Percentiles rank a stretch among this genome's conserved stretches.
Conservation (phyloP, 2,113 vertebrate species). For the Hippocampus comes region DNA sequence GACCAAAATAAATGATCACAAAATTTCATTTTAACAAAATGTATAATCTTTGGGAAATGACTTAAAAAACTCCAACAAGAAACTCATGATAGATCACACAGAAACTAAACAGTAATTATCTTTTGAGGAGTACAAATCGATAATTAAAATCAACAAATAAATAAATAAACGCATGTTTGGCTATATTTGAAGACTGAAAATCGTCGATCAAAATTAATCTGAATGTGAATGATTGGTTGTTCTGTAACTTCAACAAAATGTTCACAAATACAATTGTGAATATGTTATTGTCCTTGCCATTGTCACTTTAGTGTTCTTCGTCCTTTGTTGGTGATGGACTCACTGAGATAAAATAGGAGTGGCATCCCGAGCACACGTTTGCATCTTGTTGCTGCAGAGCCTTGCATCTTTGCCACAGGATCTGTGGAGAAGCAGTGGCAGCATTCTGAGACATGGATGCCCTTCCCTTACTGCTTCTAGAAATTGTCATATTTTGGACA, state of each 20-base stretch:
- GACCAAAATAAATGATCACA: too few relatives aligned
- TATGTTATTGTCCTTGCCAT: not conserved
- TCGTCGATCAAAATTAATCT: not conserved
- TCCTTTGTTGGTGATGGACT: not conserved
- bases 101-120: too few relatives aligned
- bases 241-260: not conserved
- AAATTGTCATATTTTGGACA: constrained; percentile 21
- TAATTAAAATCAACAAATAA: too few relatives aligned
- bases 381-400: constrained; percentile 49
- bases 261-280: not conserved
- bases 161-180: not conserved
- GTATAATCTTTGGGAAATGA: too few relatives aligned
- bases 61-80: too few relatives aligned
- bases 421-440: constrained; percentile 45
- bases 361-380: constrained; percentile 49
- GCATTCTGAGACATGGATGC: constrained; percentile 45
- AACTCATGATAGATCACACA: too few relatives aligned
- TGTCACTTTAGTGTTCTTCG: not conserved
- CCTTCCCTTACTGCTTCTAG: constrained; percentile 40
- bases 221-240: not conserved
- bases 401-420: constrained; percentile 36
- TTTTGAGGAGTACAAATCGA: too few relatives aligned
- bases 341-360: constrained; percentile 41
- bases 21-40: too few relatives aligned
- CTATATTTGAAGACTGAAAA: not conserved